phyloP scores from a whole-genome alignment of 2,888 invertebrate species.

The Lepidochitona cinerea region DNA sequence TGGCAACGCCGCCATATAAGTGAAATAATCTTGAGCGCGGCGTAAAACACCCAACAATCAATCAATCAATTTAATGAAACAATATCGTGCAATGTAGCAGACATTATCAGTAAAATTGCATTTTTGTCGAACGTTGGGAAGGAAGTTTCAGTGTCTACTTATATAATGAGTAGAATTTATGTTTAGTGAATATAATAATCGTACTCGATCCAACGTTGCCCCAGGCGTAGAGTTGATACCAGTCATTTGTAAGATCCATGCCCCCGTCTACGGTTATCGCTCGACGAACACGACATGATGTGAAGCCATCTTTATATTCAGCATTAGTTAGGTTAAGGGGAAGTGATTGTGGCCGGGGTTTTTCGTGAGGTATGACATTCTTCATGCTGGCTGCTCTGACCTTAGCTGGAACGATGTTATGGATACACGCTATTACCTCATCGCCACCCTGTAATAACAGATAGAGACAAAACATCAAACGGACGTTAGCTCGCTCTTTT shows the following conservation, averaged over 20 bases:
- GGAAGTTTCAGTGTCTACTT: no score
- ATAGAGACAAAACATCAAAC: neutral
- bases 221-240: slow-evolving; percentile 38
- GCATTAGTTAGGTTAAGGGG: slow-evolving; percentile 14
- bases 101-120: no score
- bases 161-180: no score
- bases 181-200: no score
- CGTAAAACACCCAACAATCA: no score
- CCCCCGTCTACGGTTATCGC: slow-evolving; percentile 15
- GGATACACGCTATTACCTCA: slow-evolving; percentile 28
- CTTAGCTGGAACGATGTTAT: neutral
- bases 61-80: no score
- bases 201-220: slow-evolving; percentile 35
- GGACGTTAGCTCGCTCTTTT: no score
- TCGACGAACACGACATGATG: slow-evolving; percentile 33
- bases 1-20: no score
- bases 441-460: slow-evolving; percentile 27
- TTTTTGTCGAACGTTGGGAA: no score
- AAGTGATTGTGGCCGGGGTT: slow-evolving; percentile 3
- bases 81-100: no score
- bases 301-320: slow-evolving; percentile 28
- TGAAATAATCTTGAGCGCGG: no score
- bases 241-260: slow-evolving; percentile 38
- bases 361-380: slow-evolving; percentile 20
- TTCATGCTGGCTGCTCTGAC: slow-evolving; percentile 11